Conservation (phyloP, 2,797 vertebrate species). For the Gambelia wislizenii region DNA sequence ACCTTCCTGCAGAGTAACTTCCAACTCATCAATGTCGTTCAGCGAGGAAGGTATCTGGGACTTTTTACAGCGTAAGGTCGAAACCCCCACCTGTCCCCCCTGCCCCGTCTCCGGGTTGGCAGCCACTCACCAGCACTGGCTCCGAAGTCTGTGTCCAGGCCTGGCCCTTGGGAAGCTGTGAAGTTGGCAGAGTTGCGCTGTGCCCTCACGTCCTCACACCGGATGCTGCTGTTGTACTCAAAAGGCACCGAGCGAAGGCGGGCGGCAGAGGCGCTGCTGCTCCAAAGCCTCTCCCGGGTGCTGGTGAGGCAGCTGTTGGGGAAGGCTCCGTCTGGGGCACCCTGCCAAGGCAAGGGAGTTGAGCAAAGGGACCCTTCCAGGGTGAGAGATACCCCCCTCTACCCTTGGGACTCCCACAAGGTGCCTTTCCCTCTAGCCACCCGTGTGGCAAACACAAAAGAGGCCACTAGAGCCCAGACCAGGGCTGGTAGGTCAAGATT, state of each 20-base stretch:
- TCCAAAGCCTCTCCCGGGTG: slow-evolving; percentile 20
- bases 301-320: not conserved
- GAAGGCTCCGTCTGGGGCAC: not conserved
- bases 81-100: not conserved
- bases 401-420: too few species aligned
- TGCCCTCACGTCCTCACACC: slow-evolving; percentile 65
- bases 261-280: not conserved
- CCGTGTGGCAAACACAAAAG: too few species aligned
- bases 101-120: not conserved
- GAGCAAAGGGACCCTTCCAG: not conserved
- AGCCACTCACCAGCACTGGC: slow-evolving; percentile 84
- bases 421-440: too few species aligned
- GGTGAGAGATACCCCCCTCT: not conserved
- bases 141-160: slow-evolving; percentile 88
- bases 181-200: slow-evolving; percentile 52
- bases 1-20: too few species aligned
- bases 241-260: slow-evolving; percentile 70
- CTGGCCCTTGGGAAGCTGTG: slow-evolving; percentile 77
- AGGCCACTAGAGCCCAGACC: too few species aligned
- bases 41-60: too few species aligned
- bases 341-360: slow-evolving; percentile 13
- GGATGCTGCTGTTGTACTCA: slow-evolving; percentile 70
- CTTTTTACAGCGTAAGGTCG: not conserved
- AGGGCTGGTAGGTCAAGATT: too few species aligned
- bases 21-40: not conserved